Base-by-base conservation (phyloP, 2,888 invertebrate species). In the Epirrhoe tristata region DNA sequence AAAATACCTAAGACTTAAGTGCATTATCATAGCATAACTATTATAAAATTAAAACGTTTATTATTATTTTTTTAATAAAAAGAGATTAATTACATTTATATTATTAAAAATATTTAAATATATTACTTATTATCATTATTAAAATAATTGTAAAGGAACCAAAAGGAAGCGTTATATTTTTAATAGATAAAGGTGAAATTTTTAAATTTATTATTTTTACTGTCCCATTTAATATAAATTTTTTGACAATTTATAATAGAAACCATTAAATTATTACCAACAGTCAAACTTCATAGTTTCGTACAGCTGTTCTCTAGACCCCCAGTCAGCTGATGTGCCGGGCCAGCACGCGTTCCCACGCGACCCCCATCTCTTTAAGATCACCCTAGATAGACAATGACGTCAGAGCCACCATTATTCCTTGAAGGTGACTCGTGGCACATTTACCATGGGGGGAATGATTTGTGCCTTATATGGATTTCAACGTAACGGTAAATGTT, bases 271-370 rank as follows among this genome's bases (percentile, higher is more conserved):
- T 56, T 56, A 52, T 55, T 46, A 51, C 5, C 32, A 53, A 36
- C 31, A 59, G 50, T 39, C 32, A 58, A 48, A 50, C n/a, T 51
- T n/a, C 58, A 58, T 31, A 53, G 39, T 65, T 74, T 70, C 55
- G 69, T 77, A 81, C 91, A 90, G 90, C 90, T 90, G 91, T 85
- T 71, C 58, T 63, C 63, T 61, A 71, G 67, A 61, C 39, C 39
- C 39, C 72, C 77, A 77, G 77, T 82, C 79, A 85, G 84, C 82
- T 85, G 85, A 86, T 77, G 79, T 77, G 91, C 88, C 91, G 90
- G 91, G 90, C 81, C 76, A 83, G 83, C 86, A 85, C 86, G 84
- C 86, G 85, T 93, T 92, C 92, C 88, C 93, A 92, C 92, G 92
- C 85, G 86, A 82, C 77, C 88, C 89, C 90, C 77, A 54, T 80